Conservation (phyloP, 1,140 invertebrate species). For the Pogonomyrmex californicus region DNA sequence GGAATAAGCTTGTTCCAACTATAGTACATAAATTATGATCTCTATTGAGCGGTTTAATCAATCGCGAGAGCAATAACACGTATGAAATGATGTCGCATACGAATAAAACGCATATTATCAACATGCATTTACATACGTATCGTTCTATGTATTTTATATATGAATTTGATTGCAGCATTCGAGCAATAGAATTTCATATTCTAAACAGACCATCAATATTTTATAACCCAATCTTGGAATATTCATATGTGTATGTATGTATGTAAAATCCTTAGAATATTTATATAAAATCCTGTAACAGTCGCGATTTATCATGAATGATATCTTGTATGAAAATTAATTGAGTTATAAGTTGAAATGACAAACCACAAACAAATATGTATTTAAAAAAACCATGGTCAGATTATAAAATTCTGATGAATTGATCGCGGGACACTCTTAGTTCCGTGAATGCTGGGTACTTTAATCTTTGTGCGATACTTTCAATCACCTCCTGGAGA, state of each 20-base stretch:
- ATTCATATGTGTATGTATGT: neutral
- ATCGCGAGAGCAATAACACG: constrained; percentile 40
- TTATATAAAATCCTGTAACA: constrained; percentile 49
- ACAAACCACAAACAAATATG: constrained; percentile 16
- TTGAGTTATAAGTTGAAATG: constrained; percentile 30
- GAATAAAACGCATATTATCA: constrained; percentile 20
- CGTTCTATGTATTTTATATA: constrained; percentile 12
- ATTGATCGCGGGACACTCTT: neutral
- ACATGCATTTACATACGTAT: neutral
- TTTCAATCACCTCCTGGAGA: neutral
- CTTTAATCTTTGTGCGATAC: constrained; percentile 32
- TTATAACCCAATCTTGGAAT: constrained; percentile 42
- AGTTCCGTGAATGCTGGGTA: neutral
- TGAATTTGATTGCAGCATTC: constrained; percentile 44
- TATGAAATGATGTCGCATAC: constrained; percentile 14
- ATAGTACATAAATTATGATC: constrained; percentile 36
- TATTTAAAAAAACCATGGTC: constrained; percentile 24
- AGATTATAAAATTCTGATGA: constrained; percentile 57
- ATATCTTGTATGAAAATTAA: constrained; percentile 20
- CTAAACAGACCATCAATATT: constrained; percentile 42
- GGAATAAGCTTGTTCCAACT: neutral
- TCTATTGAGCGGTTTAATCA: constrained; percentile 43
- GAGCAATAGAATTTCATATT: constrained; percentile 46
- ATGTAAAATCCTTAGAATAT: constrained; percentile 39
- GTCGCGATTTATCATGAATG: neutral